These are phyloP conservation scores for Odontamblyopus lacepedii DNA, from an alignment of 2,797 vertebrate genomes.

Conservation along the genomic window DNA sequence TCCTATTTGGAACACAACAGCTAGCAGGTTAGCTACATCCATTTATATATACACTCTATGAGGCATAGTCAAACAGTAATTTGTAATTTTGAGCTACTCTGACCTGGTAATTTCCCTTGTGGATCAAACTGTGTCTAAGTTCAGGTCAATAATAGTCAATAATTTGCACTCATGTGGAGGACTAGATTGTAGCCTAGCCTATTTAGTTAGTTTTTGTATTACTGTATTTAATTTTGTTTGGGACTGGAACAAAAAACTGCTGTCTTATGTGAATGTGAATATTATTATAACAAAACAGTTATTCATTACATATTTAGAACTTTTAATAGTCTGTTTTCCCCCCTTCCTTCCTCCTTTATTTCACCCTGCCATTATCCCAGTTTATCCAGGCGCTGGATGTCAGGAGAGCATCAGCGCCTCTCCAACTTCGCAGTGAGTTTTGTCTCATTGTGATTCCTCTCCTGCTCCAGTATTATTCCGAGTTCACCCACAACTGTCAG, in stretches of 20 bases:
- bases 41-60: no score
- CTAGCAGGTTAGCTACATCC: no score
- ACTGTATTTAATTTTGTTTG: background rate
- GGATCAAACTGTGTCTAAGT: no score
- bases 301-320: background rate
- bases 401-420: slow-evolving; percentile 39
- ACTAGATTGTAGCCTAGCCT: no score
- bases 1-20: no score
- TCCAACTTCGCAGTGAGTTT: slow-evolving; percentile 34
- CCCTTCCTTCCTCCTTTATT: slow-evolving; percentile 17
- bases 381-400: slow-evolving; percentile 30
- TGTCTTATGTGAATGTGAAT: background rate
- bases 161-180: no score
- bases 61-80: no score
- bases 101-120: background rate
- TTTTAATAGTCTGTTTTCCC: slow-evolving; percentile 15
- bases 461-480: slow-evolving; percentile 24
- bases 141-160: no score
- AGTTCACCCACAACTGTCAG: slow-evolving; percentile 55
- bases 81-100: background rate
- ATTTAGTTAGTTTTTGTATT: no score
- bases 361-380: slow-evolving; percentile 36
- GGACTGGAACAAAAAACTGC: background rate
- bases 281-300: background rate
- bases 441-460: slow-evolving; percentile 61